A percentile compares a stretch with the other conserved stretches of the same genome.
These are phyloP conservation scores for Berghia stephanieae DNA, from an alignment of 1,140 invertebrate species.

Conservation along the genomic window DNA sequence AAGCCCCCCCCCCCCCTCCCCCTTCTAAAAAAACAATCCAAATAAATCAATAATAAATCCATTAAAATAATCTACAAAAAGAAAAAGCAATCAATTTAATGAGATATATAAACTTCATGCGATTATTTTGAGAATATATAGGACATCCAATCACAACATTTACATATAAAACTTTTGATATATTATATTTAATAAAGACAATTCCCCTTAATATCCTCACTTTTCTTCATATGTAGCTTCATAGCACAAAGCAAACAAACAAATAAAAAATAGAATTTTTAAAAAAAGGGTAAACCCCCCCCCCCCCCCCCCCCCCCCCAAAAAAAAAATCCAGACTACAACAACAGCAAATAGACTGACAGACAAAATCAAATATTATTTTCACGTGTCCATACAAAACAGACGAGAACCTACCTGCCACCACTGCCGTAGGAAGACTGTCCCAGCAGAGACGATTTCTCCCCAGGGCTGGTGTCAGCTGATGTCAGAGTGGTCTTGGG, in stretches of 20 bases:
- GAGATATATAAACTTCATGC: too few species aligned
- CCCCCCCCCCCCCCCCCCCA: neutral
- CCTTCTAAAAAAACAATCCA: neutral
- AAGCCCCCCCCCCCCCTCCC: too few species aligned
- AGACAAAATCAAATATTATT: neutral
- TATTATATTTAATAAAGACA: too few species aligned
- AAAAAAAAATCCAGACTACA: neutral
- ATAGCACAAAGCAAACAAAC: too few species aligned
- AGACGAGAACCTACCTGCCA: slow-evolving; percentile 17
- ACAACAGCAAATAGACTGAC: neutral
- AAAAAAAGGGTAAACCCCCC: too few species aligned
- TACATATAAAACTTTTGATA: too few species aligned
- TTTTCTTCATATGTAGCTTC: too few species aligned
- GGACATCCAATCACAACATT: too few species aligned
- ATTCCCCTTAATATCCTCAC: too few species aligned
- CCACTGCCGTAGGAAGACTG: slow-evolving; percentile 32
- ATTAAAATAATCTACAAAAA: neutral
- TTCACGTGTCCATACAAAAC: neutral
- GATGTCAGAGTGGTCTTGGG: slow-evolving; percentile 58
- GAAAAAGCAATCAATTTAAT: too few species aligned
- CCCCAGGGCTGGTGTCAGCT: slow-evolving; percentile 59
- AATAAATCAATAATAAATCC: neutral
- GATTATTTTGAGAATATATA: too few species aligned
- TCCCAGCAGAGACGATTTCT: slow-evolving; percentile 57
- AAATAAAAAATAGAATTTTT: too few species aligned